phyloP scores from a whole-genome alignment of 1,140 invertebrate genomes.

The Manduca sexta region DNA sequence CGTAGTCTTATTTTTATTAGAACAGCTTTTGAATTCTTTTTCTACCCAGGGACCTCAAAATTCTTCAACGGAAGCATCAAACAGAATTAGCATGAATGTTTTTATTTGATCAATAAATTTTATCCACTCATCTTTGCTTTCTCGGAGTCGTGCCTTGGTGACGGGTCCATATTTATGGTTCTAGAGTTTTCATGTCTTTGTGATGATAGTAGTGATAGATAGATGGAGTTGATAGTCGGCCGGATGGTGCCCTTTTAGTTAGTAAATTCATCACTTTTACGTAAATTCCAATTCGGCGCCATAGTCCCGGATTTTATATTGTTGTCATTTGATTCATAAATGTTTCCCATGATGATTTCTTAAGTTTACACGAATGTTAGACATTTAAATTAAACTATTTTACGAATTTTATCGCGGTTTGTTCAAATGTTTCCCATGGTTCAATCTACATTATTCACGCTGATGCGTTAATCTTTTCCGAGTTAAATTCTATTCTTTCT shows the following conservation, averaged over 20 bases:
- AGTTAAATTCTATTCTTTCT: neutral
- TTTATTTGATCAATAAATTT: conserved; percentile 1
- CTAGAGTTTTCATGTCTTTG: conserved; percentile 17
- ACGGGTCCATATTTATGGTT: conserved; percentile 9
- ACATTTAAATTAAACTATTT: too few species aligned
- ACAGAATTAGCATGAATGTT: neutral
- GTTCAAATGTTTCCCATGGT: too few species aligned
- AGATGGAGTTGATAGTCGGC: conserved; percentile 17
- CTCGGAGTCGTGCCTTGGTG: conserved; percentile 7
- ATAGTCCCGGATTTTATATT: too few species aligned
- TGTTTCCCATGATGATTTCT: too few species aligned
- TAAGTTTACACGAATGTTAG: too few species aligned
- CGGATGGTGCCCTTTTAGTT: conserved; percentile 6
- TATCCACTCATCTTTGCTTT: neutral
- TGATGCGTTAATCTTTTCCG: too few species aligned
- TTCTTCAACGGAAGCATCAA: conserved; percentile 6
- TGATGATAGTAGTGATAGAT: too few species aligned
- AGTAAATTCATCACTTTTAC: neutral
- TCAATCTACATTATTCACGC: too few species aligned
- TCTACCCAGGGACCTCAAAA: neutral
- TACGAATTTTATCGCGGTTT: too few species aligned
- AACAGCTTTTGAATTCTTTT: neutral
- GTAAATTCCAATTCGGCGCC: too few species aligned
- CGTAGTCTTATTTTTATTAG: neutral
- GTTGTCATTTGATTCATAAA: too few species aligned